These are phyloP conservation scores for Ceraclea dissimilis DNA, from an alignment of 2,888 invertebrate species.

Conservation along the genomic window DNA sequence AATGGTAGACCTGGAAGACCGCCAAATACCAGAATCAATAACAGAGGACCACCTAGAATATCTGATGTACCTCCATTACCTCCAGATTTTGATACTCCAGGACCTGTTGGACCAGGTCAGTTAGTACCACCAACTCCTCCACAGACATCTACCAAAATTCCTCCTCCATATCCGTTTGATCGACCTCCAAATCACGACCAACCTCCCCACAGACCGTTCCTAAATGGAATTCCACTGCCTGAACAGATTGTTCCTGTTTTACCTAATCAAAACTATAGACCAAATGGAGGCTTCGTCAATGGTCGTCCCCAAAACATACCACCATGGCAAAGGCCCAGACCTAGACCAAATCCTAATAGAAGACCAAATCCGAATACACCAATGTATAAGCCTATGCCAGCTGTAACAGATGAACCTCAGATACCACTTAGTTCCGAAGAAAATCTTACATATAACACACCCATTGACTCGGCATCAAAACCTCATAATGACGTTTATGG, in stretches of 20 bases:
- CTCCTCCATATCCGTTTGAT: slow-evolving; percentile 72
- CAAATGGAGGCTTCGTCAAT: slow-evolving; percentile 37
- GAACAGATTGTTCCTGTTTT: slow-evolving; percentile 63
- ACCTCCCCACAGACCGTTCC: slow-evolving; percentile 50
- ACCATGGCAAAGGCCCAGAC: slow-evolving; percentile 58
- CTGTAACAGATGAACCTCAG: slow-evolving; percentile 37
- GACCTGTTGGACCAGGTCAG: slow-evolving; percentile 32
- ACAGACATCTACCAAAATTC: slow-evolving; percentile 44
- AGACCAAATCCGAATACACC: slow-evolving; percentile 50
- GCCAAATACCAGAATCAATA: slow-evolving; percentile 73
- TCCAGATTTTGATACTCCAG: slow-evolving; percentile 51
- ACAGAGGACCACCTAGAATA: slow-evolving; percentile 81
- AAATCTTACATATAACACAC: slow-evolving; percentile 27
- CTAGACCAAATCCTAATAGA: slow-evolving; percentile 42
- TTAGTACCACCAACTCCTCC: slow-evolving; percentile 44
- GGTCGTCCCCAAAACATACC: slow-evolving; percentile 47
- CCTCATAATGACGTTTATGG: slow-evolving; percentile 12
- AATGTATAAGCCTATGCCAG: slow-evolving; percentile 54
- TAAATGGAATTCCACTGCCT: slow-evolving; percentile 64
- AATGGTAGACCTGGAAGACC: slow-evolving; percentile 59
- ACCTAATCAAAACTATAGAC: slow-evolving; percentile 44
- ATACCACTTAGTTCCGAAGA: slow-evolving; percentile 30
- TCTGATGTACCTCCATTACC: slow-evolving; percentile 66
- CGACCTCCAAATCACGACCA: slow-evolving; percentile 47
- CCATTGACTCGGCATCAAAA: slow-evolving; percentile 6